Evolutionary conservation across 2,888 invertebrate genomes (phyloP).

Genomic region (Drosophila eohydei): DNA sequence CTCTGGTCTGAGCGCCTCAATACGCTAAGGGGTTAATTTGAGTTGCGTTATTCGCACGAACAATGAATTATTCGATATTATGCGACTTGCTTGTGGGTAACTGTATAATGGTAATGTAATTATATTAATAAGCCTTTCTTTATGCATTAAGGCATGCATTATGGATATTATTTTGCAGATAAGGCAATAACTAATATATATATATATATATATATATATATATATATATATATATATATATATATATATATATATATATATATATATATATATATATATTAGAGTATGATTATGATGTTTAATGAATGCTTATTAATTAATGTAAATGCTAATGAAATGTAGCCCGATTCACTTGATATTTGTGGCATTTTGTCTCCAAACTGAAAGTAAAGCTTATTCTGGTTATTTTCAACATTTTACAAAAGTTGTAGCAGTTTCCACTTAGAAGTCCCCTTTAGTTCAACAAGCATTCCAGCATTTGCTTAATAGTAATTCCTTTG

Average conservation of each 20-base stretch:
- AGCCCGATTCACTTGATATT: neutral
- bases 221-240: neutral
- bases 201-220: neutral
- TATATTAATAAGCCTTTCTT: neutral
- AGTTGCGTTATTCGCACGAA: constrained; percentile 2
- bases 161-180: neutral
- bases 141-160: neutral
- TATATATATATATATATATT: neutral
- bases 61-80: constrained; percentile 17
- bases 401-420: neutral
- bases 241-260: neutral
- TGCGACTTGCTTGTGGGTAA: neutral
- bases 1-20: neutral
- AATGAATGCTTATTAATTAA: neutral
- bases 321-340: no score
- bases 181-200: neutral
- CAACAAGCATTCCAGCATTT: neutral
- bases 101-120: constrained; percentile 16
- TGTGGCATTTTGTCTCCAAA: neutral
- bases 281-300: neutral
- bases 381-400: neutral
- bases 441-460: neutral
- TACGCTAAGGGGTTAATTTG: constrained; percentile 21
- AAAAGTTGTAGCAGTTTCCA: neutral
- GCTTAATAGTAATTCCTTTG: neutral